Base-by-base conservation (phyloP, 2,113 vertebrate genomes). In the Marmota monax region DNA sequence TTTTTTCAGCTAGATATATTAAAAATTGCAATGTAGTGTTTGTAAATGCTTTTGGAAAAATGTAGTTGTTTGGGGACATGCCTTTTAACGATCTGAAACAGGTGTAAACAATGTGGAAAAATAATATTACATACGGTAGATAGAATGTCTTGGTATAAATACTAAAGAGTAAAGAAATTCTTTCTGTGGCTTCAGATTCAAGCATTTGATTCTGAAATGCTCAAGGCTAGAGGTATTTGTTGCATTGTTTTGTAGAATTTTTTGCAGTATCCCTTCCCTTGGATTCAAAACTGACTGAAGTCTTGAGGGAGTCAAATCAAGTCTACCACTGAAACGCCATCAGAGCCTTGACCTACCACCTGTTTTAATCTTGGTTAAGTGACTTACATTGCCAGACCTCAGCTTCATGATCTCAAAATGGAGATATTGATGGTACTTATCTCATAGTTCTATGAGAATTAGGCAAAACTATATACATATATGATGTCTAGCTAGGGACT, bases 1-100 rank as follows among this genome's bases (percentile, higher is more conserved):
- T 74, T n/a, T 56, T 61, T 53, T 32, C 25, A 65, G 63, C 61
- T 23, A 25, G 45, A 25, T 61, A 16, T 79, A 42, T 32, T 87
- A 83, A 39, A 93, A 78, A 72, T 58, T 58, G 20, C 73, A 93
- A 2, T 5, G 39, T 29, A 56, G 45, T 61, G 17, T 95, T n/a
- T 79, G 32, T 37, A 96, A 73, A 88, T 67, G 63, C 34, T 90
- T 56, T 90, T 20, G 22, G 90, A 88, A 23, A 90, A 78, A 86
- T 83, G 22, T 32, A 73, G 8, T 51, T 89, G 25, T 58, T 42
- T 93, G 58, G 45, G 5, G 29, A 78, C 63, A 61, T 56, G 29
- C 1, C 22, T 95, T 7, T 53, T 51, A 95, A 86, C 76, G 69
- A 72, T 84, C 58, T 58, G 67, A 9, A 69, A 79, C 45, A 53